Evolutionary conservation across 1,140 invertebrate genomes (phyloP).

Genomic region (Bombus picipes): DNA sequence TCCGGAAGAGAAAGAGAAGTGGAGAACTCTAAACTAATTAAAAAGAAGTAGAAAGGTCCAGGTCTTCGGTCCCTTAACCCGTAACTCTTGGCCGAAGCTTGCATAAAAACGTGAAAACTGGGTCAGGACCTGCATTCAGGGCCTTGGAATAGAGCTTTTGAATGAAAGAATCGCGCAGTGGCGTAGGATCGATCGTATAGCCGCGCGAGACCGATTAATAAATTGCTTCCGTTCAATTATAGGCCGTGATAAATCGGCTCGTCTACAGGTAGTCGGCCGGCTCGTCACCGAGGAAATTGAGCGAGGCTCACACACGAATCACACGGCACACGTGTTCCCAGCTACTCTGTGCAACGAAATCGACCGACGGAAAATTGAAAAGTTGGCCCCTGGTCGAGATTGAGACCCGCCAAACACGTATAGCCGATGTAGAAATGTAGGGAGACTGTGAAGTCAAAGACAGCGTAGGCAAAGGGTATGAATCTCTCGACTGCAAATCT

Average conservation of each 20-base stretch:
- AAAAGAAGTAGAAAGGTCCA: too few relatives aligned
- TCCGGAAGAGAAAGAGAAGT: too few relatives aligned
- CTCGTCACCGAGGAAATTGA: slow-evolving; percentile 69
- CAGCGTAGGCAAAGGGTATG: too few relatives aligned
- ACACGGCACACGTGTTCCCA: background rate
- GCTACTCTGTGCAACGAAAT: slow-evolving; percentile 24
- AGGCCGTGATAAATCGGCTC: slow-evolving; percentile 67
- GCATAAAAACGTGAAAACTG: background rate
- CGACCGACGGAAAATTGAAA: slow-evolving; percentile 65
- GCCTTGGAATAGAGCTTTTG: background rate
- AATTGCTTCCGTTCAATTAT: slow-evolving; percentile 73
- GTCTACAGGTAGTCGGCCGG: slow-evolving; percentile 58
- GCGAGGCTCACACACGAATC: slow-evolving; percentile 11
- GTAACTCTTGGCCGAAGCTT: background rate
- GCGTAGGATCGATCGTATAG: slow-evolving; percentile 54
- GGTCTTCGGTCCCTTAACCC: accelerated
- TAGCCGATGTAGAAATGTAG: background rate
- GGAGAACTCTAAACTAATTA: too few relatives aligned
- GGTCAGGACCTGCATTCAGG: background rate
- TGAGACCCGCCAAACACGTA: slow-evolving; percentile 49
- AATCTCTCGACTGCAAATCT: too few relatives aligned
- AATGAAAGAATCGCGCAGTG: slow-evolving; percentile 51
- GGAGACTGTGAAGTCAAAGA: too few relatives aligned
- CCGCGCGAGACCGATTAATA: slow-evolving; percentile 67
- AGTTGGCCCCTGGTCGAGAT: slow-evolving; percentile 64